A percentile compares a stretch with the other conserved stretches of the same genome.
These are phyloP conservation scores for Chiloscyllium plagiosum DNA, from an alignment of 2,113 vertebrate species.

Conservation along the genomic window DNA sequence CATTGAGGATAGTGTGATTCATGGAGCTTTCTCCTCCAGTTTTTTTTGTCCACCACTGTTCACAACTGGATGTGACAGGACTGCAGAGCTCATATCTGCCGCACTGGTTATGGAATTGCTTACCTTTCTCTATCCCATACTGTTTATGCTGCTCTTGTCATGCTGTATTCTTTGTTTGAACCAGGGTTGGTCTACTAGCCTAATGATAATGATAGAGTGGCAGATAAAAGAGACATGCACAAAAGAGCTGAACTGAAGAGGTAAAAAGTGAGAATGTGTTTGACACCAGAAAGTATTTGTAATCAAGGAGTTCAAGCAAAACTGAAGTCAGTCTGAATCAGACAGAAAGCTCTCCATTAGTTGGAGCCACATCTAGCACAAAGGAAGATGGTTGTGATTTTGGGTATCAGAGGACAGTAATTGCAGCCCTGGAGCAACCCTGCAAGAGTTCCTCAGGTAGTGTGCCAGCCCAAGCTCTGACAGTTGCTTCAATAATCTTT, in stretches of 20 bases:
- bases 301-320: background rate
- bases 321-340: background rate
- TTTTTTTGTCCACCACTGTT: no score
- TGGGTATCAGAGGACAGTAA: background rate
- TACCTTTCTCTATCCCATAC: no score
- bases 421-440: background rate
- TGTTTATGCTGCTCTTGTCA: no score
- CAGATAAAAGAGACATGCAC: no score
- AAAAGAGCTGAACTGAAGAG: background rate
- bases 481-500: background rate
- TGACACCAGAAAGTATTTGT: background rate
- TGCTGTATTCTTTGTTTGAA: no score
- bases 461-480: background rate
- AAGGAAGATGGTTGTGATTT: background rate
- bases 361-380: background rate
- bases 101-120: no score
- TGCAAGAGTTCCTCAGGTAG: background rate
- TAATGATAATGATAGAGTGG: no score
- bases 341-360: background rate
- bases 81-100: no score
- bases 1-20: no score
- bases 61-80: no score
- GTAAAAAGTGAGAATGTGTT: background rate
- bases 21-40: no score
- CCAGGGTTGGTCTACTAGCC: no score